Percentiles rank a stretch among this genome's conserved stretches.
phyloP scores from a whole-genome alignment of 1,140 invertebrate species.

The Musca domestica region DNA sequence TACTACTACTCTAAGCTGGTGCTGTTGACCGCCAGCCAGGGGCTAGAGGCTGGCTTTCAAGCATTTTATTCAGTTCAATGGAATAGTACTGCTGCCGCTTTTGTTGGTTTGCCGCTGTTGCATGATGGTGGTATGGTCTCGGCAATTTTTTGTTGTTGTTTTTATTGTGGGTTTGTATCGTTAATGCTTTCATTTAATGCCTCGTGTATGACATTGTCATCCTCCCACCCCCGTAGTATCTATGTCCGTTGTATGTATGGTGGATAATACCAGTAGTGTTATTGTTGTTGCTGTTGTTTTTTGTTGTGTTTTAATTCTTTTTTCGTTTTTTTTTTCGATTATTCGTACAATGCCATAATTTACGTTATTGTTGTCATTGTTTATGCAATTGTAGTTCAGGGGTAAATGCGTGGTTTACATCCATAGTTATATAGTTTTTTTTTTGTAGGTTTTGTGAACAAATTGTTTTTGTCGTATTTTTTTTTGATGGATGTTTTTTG shows the following conservation, averaged over 20 bases:
- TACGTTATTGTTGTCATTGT: conserved; percentile 5
- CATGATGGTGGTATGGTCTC: no score
- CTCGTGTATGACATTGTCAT: background rate
- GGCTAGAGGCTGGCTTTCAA: no score
- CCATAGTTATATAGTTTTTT: background rate
- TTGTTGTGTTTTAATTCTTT: background rate
- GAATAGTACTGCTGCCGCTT: no score
- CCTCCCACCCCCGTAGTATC: conserved; percentile 5
- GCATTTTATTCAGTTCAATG: no score
- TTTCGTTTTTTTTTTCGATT: background rate
- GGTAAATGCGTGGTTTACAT: conserved; percentile 13
- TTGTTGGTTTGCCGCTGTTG: no score
- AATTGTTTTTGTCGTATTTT: background rate
- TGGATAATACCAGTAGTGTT: background rate
- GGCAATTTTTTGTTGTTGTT: no score
- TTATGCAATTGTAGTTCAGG: conserved; percentile 9
- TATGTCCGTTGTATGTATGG: background rate
- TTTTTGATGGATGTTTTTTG: no score
- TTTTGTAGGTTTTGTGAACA: background rate
- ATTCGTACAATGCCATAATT: conserved; percentile 2
- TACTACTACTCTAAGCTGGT: no score
- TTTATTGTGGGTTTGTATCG: background rate
- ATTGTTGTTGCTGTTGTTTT: background rate
- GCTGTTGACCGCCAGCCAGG: no score
- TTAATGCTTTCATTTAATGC: background rate